These are phyloP conservation scores for Sebastes trivittatus DNA, from an alignment of 2,797 vertebrate species.

Conservation along the genomic window DNA sequence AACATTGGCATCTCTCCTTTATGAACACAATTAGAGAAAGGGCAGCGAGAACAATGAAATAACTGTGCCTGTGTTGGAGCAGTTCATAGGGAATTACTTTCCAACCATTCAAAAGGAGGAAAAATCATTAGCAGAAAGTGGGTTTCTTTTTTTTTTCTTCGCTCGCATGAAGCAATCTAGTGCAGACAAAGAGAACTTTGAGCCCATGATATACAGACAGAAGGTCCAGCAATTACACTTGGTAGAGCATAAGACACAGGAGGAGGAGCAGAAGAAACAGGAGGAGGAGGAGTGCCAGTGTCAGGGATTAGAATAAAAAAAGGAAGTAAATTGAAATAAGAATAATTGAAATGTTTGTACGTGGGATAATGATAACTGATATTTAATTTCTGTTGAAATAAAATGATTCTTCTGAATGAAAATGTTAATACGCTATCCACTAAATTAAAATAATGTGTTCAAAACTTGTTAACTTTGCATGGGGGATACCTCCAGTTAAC, in stretches of 20 bases:
- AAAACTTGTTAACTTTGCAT: slow-evolving; percentile 5
- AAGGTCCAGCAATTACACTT: slow-evolving; percentile 49
- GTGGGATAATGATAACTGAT: neutral
- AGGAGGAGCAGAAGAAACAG: neutral
- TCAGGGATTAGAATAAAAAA: slow-evolving; percentile 30
- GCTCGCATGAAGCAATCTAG: slow-evolving; percentile 65
- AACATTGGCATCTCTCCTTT: slow-evolving; percentile 76
- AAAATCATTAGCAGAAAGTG: slow-evolving; percentile 76
- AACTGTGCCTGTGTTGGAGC: slow-evolving; percentile 73
- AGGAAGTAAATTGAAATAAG: slow-evolving; percentile 14
- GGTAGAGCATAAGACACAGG: slow-evolving; percentile 29
- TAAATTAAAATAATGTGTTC: neutral
- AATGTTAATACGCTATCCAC: neutral
- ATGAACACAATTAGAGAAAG: slow-evolving; percentile 70
- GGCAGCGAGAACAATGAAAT: slow-evolving; percentile 77
- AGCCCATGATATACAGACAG: slow-evolving; percentile 65
- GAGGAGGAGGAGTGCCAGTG: slow-evolving; percentile 16
- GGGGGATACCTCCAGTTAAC: slow-evolving; percentile 19
- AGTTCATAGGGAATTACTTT: slow-evolving; percentile 77
- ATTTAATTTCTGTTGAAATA: slow-evolving; percentile 12
- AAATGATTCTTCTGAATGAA: slow-evolving; percentile 5
- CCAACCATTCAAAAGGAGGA: slow-evolving; percentile 77
- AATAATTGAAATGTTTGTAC: slow-evolving; percentile 26
- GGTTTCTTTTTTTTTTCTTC: slow-evolving; percentile 47
- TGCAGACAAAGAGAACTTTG: slow-evolving; percentile 77